A percentile compares a stretch with the other conserved stretches of the same genome.
Conservation (phyloP, 2,888 invertebrate genomes). For the Protophormia terraenovae region DNA sequence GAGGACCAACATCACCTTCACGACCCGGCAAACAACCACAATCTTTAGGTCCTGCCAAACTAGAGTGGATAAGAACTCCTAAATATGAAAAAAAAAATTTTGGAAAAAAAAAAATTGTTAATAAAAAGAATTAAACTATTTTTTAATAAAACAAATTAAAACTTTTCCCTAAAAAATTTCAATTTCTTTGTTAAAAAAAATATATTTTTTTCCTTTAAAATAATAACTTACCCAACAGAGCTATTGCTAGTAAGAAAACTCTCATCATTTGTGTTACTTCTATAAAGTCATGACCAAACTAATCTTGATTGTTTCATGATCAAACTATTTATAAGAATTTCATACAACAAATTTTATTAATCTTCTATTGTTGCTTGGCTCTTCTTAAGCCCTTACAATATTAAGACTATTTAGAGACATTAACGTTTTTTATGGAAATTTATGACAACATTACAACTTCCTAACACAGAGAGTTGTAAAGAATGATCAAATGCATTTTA, state of each 20-base stretch:
- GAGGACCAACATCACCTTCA: background rate
- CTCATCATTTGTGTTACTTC: slow-evolving; percentile 23
- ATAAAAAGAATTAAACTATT: too few species aligned
- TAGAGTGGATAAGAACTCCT: background rate
- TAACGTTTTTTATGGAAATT: background rate
- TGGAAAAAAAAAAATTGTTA: too few species aligned
- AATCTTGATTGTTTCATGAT: background rate
- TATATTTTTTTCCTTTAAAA: background rate
- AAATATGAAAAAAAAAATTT: background rate
- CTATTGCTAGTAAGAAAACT: background rate
- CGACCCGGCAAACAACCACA: slow-evolving; percentile 36
- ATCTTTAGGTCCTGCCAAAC: background rate
- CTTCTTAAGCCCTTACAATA: background rate
- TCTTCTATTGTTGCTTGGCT: background rate
- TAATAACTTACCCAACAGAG: slow-evolving; percentile 16
- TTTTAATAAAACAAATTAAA: too few species aligned
- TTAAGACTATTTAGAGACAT: background rate
- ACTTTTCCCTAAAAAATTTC: too few species aligned
- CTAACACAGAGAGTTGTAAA: background rate
- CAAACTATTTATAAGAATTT: slow-evolving; percentile 6
- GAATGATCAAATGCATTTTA: background rate
- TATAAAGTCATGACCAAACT: background rate
- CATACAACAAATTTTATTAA: background rate
- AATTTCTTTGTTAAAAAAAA: too few species aligned
- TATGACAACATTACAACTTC: background rate